Base-by-base conservation (phyloP, 2,888 invertebrate species). In the Drosophila histrio region DNA sequence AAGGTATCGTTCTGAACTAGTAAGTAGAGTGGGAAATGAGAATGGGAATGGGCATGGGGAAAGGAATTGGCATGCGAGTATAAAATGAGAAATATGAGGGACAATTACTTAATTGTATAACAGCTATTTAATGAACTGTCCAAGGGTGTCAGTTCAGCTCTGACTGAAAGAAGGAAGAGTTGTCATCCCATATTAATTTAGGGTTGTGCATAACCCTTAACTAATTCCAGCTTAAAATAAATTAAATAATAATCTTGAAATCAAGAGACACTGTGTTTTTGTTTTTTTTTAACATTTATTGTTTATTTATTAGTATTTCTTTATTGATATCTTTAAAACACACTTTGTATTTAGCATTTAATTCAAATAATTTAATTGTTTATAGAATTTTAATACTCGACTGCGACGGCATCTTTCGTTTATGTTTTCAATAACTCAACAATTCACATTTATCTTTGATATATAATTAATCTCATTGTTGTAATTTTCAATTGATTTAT, bases 381-480 rank as follows among this genome's bases (percentile, higher is more conserved):
- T 38, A 43, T 36, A 62, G 24, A 47, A 52, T 59, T 62, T 64
- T 72, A 72, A 82, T 72, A 78, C 79, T 68, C 72, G 46, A 44
- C 63, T 72, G 59, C 58, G 71, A 67, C 60, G 61, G 61, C 50
- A 43, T 52, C 38, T 61, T 56, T 52, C 17, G 13, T 39, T 50
- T 26, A 13, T 21, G 36, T 34, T 43, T 54, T 36, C 50, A 54
- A 28, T 32, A 52, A 56, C 21, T 60, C 53, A 60, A 64, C 50
- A 69, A 50, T 47, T 65, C 26, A 68, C 54, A 68, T 69, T 71
- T 24, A 46, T 47, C 46, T 52, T 56, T 56, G 24, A 59, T 69
- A 49, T 69, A 49, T 52, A 59, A 39, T 52, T 62, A 47, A 69
- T 50, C 26, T 43, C 19, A 46, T 68, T 47, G 63, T 49, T 36